Evolutionary conservation across 1,140 invertebrate genomes (phyloP).

Genomic region (Solen grandis): DNA sequence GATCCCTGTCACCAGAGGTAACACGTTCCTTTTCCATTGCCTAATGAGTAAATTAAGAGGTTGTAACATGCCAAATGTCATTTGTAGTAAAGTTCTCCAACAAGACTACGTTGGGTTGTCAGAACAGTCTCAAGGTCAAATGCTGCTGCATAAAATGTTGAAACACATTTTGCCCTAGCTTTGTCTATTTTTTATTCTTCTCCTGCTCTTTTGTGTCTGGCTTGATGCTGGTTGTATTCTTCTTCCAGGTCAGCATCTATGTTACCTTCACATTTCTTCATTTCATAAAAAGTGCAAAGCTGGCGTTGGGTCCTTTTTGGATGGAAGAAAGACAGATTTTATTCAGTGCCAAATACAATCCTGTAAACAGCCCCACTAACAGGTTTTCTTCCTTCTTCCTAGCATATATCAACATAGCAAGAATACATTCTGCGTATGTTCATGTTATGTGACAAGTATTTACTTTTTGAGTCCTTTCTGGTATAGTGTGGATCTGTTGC

Average conservation of each 20-base stretch:
- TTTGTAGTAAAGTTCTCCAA: slow-evolving; percentile 48
- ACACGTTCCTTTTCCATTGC: slow-evolving; percentile 36
- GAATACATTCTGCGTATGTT: slow-evolving; percentile 53
- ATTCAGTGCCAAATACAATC: slow-evolving; percentile 55
- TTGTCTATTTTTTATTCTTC: slow-evolving; percentile 54
- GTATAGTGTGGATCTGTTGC: slow-evolving; percentile 54
- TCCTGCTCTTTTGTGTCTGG: slow-evolving; percentile 26
- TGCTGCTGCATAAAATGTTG: slow-evolving; percentile 19
- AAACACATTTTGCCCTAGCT: slow-evolving; percentile 6
- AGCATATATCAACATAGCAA: slow-evolving; percentile 55
- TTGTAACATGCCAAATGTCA: slow-evolving; percentile 53
- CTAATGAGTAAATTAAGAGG: slow-evolving; percentile 47
- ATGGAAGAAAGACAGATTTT: slow-evolving; percentile 57
- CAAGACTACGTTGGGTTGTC: slow-evolving; percentile 8
- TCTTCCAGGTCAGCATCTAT: not conserved
- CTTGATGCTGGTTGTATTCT: slow-evolving; percentile 27
- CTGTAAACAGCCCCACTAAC: slow-evolving; percentile 32
- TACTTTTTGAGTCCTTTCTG: slow-evolving; percentile 44
- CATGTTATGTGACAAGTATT: slow-evolving; percentile 46
- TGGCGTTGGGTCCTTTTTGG: slow-evolving; percentile 56
- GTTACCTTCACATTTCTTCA: slow-evolving; percentile 12
- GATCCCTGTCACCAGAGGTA: slow-evolving; percentile 48
- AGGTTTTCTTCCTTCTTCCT: slow-evolving; percentile 6
- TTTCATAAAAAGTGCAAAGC: slow-evolving; percentile 28
- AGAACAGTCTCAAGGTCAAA: slow-evolving; percentile 58